Evolutionary conservation across 1,140 invertebrate species (phyloP), one percentile per base, ranked within the genome.

Genomic region (Teleopsis dalmanni): DNA sequence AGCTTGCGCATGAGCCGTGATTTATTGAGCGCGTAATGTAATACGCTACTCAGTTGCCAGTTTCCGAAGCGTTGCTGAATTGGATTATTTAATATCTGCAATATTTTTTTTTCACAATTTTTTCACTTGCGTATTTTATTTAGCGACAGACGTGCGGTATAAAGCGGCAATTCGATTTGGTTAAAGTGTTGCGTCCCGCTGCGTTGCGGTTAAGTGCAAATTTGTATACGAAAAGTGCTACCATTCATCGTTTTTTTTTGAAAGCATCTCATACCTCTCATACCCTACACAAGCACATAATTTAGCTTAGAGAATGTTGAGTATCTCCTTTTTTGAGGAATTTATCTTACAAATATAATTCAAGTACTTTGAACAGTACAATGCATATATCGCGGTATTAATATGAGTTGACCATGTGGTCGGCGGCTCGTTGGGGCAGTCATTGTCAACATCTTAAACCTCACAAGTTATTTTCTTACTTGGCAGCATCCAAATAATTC

Each of bases 1-100:
- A n/a, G n/a, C n/a, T n/a, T n/a, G n/a, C n/a, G n/a, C n/a, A n/a
- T n/a, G n/a, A n/a, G n/a, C n/a, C n/a, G n/a, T 51, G 49, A 51
- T 51, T 51, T 67, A 67, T 67, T 58, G 64, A 66, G 63, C 64
- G 64, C 37, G 49, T 51, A 51, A 51, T 51, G 44, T 38, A 51
- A 51, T 40, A 51, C 37, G 43, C 43, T 51, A n/a, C n/a, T n/a
- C n/a, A n/a, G n/a, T n/a, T n/a, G 43, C 44, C 49, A 46, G 36
- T 45, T 46, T 46, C 37, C 26, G 40, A 51, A 51, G 36, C 48
- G 25, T 40, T 50, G 45, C 47, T 40, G 49, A 47, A 34, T 40
- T 51, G 49, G 49, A 51, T 47, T 51, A 44, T 37, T 37, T 19
- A 21, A 4, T 25, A 25, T 19, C 16, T 34, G 31, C 10, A 11